Conservation (phyloP, 2,113 vertebrate species). For the Fulica atra region DNA sequence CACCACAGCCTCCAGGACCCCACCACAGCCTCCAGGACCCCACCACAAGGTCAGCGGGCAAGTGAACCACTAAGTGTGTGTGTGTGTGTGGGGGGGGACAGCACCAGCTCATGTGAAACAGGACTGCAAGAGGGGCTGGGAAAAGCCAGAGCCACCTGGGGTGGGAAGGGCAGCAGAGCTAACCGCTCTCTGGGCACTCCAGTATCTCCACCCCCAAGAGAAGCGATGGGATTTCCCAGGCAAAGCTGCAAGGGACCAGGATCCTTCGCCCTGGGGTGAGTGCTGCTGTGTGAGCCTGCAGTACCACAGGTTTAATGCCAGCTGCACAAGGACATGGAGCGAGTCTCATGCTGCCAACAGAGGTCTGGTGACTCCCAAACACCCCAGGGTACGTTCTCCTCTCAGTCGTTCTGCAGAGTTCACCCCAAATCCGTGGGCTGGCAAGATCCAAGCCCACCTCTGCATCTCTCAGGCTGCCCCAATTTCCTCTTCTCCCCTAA, state of each 20-base stretch:
- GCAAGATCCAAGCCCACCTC: neutral
- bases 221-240: neutral
- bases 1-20: too few species aligned
- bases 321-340: neutral
- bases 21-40: neutral
- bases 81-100: too few species aligned
- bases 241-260: neutral
- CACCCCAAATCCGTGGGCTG: neutral
- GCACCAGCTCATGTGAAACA: rapidly evolving
- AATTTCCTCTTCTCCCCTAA: neutral
- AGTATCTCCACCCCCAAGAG: neutral
- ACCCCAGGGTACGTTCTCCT: neutral
- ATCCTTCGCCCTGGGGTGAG: neutral
- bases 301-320: neutral
- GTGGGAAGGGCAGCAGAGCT: neutral
- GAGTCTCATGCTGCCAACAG: neutral
- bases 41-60: rapidly evolving
- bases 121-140: neutral
- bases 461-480: neutral
- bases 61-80: neutral
- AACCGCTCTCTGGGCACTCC: neutral
- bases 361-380: neutral
- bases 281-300: neutral
- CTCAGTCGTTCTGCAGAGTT: neutral
- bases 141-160: neutral